These are phyloP conservation scores for Theropithecus gelada DNA, from an alignment of 2,113 vertebrate genomes.

Conservation along the genomic window DNA sequence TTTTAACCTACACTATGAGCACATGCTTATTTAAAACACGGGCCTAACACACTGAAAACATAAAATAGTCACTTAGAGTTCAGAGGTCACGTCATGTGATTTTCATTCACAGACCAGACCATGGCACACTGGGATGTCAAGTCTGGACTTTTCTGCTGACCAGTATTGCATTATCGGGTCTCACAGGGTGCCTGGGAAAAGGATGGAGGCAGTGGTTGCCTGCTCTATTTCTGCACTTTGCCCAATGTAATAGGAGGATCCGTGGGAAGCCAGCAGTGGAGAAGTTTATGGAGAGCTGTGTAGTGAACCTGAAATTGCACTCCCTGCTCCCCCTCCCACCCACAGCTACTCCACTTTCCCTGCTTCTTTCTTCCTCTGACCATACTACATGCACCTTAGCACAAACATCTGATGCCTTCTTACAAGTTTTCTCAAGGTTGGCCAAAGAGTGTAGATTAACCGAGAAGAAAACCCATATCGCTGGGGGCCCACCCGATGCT, in stretches of 20 bases:
- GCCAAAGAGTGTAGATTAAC: background rate
- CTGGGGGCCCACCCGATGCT: fast-evolving
- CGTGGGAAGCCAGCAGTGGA: background rate
- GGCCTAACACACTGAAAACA: background rate
- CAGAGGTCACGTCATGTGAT: background rate
- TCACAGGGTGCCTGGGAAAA: background rate
- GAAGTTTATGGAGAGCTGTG: background rate
- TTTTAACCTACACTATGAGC: background rate
- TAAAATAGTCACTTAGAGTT: background rate
- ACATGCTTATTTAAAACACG: background rate
- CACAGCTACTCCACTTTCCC: fast-evolving
- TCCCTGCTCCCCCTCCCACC: fast-evolving
- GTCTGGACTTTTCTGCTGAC: background rate
- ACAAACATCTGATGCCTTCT: background rate
- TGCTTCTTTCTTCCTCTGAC: background rate
- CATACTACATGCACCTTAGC: background rate
- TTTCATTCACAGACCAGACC: background rate
- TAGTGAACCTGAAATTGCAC: fast-evolving
- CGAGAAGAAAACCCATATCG: background rate
- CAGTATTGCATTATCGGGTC: background rate
- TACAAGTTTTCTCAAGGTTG: background rate
- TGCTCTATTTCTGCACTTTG: background rate
- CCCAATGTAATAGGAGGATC: fast-evolving
- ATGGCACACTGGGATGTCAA: fast-evolving
- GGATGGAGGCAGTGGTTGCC: fast-evolving